Evolutionary conservation across 2,888 invertebrate genomes (phyloP), one percentile per base, ranked within the genome.

Genomic region (Onthophagus sagittarius): DNA sequence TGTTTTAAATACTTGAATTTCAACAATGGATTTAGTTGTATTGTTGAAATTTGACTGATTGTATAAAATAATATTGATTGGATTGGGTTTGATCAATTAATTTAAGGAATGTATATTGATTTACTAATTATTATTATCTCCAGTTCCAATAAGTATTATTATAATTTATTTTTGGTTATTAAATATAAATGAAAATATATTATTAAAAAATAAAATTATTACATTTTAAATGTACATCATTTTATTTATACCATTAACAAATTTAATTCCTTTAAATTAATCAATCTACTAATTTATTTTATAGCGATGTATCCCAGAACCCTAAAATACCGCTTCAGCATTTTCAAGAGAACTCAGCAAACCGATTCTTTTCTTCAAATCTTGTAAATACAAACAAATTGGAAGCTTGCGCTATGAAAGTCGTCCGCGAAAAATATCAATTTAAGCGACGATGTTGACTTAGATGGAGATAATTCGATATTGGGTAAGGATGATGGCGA

Each of bases 301-400:
- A 0, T 84, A 91, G 91, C 89, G 91, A 90, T 92, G 91, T 78
- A 89, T 92, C 0, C 91, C 91, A 0, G 91, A 91, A 78, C 87
- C 89, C 32, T 89, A 90, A 76, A 88, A 89, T 72, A 89, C 90
- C 74, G 88, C 88, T 76, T 88, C 90, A 0, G 90, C 90, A 0
- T 86, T 91, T 0, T 90, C 91, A 0, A 87, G 89, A 69, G 91
- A 91, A 80, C 86, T 91, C 65, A 88, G 91, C 76, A 87, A 89
- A 74, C 90, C 91, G 0, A 91, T 91, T 89, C 91, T 91, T 86
- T 92, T 92, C 88, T 92, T 92, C 87, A 88, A 90, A 74, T 92
- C 91, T 78, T 92, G 91, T 83, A 91, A 91, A 88, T 91, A 92
- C 85, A 91, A 92, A 85, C n/a, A 92, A 92, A 80, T 80, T 92